Evolutionary conservation across 2,113 vertebrate genomes (phyloP).

Genomic region (Hyla sarda): DNA sequence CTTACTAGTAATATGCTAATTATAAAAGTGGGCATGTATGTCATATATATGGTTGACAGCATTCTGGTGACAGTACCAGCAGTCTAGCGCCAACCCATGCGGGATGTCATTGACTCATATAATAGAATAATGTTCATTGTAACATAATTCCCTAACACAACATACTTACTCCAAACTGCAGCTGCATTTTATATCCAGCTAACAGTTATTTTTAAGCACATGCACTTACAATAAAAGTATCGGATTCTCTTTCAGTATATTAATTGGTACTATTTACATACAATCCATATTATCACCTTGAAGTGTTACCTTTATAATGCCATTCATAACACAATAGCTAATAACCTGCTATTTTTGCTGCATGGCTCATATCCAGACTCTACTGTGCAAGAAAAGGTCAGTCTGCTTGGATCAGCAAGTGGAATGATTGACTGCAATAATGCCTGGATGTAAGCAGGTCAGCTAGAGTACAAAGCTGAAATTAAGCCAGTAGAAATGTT

Average conservation of each 20-base stretch:
- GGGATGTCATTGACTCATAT: neutral
- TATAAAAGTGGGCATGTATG: neutral
- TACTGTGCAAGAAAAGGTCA: neutral
- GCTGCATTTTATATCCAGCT: neutral
- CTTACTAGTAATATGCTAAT: neutral
- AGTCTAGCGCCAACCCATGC: neutral
- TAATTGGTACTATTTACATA: neutral
- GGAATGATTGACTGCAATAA: constrained; percentile 25
- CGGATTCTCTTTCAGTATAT: neutral
- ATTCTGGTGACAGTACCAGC: neutral
- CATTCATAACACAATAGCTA: neutral
- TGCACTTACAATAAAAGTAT: neutral
- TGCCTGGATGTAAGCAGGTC: neutral
- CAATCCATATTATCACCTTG: neutral
- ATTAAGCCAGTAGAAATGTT: neutral
- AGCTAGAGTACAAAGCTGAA: neutral
- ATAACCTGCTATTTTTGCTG: neutral
- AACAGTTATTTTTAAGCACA: neutral
- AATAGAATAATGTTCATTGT: neutral
- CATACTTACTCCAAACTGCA: neutral
- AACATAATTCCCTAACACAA: neutral
- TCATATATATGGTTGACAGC: neutral
- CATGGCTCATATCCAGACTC: neutral
- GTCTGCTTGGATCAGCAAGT: constrained; percentile 2
- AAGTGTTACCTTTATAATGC: neutral